Conservation (phyloP, 1,140 invertebrate species). For the Lepidotrigona ventralis region DNA sequence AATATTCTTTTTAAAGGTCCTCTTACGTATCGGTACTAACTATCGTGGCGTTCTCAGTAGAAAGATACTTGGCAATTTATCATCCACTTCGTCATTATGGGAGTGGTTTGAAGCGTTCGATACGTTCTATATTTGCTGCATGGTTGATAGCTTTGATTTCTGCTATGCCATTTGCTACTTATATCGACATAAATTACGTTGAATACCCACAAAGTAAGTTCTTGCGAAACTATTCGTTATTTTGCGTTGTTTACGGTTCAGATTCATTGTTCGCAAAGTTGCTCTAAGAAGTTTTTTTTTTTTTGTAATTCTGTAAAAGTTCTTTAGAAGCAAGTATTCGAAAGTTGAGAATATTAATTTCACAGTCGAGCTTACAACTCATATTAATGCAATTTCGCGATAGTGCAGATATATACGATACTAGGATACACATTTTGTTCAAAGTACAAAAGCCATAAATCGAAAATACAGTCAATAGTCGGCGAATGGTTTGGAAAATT, state of each 20-base stretch:
- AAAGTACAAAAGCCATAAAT: not conserved
- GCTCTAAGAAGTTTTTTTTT: not conserved
- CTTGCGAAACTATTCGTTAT: no score
- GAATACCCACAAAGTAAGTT: slow-evolving; percentile 84
- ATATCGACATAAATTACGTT: slow-evolving; percentile 86
- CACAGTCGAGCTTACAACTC: not conserved
- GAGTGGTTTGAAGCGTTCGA: slow-evolving; percentile 88
- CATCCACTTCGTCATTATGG: slow-evolving; percentile 90
- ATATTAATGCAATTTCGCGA: not conserved
- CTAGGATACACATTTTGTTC: not conserved
- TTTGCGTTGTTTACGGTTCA: not conserved
- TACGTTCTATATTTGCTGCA: slow-evolving; percentile 89
- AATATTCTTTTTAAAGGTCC: slow-evolving; percentile 80
- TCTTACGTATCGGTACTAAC: slow-evolving; percentile 95
- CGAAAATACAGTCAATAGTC: not conserved
- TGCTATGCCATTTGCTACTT: slow-evolving; percentile 89
- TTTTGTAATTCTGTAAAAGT: not conserved
- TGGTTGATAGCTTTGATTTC: slow-evolving; percentile 89
- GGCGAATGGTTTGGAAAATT: not conserved
- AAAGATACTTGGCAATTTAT: slow-evolving; percentile 95
- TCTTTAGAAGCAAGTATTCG: not conserved
- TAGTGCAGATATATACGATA: not conserved
- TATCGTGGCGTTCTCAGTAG: slow-evolving; percentile 93
- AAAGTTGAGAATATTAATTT: not conserved
- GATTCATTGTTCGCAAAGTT: not conserved